A percentile compares a stretch with the other conserved stretches of the same genome.
Conservation (phyloP, 2,797 vertebrate species). For the Hapalemur alaotrensis region DNA sequence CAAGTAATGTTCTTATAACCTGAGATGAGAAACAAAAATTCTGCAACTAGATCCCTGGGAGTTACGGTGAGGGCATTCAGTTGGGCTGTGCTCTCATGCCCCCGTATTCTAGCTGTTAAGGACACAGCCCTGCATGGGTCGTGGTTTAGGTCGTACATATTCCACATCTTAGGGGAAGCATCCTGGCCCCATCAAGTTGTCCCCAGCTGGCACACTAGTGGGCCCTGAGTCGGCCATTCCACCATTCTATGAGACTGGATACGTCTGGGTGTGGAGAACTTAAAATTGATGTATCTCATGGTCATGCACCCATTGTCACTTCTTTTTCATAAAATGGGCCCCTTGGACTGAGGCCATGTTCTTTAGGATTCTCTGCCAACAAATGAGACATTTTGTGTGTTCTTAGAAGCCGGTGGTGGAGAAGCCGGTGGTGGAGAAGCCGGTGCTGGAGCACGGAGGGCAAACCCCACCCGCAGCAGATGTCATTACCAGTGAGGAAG, state of each 20-base stretch:
- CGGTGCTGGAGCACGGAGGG: not conserved
- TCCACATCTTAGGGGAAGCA: not conserved
- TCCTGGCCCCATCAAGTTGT: fast-evolving
- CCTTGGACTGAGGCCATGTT: not conserved
- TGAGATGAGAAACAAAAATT: not conserved
- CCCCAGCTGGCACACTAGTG: no score
- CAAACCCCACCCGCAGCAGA: no score
- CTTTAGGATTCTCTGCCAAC: not conserved
- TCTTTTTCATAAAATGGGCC: not conserved
- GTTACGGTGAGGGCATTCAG: fast-evolving
- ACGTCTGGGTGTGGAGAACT: not conserved
- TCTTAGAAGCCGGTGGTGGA: not conserved
- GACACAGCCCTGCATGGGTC: not conserved
- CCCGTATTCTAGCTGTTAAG: not conserved
- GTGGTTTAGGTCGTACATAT: not conserved
- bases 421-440: not conserved
- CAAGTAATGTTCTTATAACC: not conserved
- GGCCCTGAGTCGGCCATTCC: not conserved
- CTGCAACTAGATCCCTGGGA: not conserved
- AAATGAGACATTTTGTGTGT: not conserved
- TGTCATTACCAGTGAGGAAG: not conserved
- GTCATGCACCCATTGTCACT: fast-evolving
- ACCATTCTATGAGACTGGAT: not conserved
- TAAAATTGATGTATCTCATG: not conserved
- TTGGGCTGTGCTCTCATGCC: fast-evolving